Evolutionary conservation across 2,113 vertebrate genomes (phyloP), one percentile per base, ranked within the genome.

Genomic region (Heterotis niloticus): DNA sequence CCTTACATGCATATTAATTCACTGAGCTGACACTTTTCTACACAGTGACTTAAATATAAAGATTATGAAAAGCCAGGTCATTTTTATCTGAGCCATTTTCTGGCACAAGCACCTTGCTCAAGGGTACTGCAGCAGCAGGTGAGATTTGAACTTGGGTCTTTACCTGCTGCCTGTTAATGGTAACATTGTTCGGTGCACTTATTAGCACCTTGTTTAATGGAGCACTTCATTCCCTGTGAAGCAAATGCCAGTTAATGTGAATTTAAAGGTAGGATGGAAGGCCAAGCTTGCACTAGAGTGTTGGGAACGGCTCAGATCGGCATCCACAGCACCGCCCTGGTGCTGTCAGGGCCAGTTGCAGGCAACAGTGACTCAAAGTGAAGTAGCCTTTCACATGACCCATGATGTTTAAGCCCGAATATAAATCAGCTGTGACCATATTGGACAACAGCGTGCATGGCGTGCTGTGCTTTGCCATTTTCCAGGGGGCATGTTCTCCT

Each of bases 381-480:
- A 80, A 75, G 57, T 23, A 75, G 66, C 34, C 80, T 82, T 84
- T 85, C 78, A 78, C 77, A 75, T 23, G 70, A 78, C 77, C 78
- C 28, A 76, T 73, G 56, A 72, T 29, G 79, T 71, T 80, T 79
- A 51, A 78, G 74, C 81, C 60, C 14, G 34, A 20, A 52, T 28
- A 57, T 76, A 79, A 81, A 81, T 86, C 71, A 80, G 71, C 75
- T 60, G 66, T 78, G 74, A 82, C 64, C 75, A 59, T 80, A 80
- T 72, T 73, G 82, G 78, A 82, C 83, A 83, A 83, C 74, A 81
- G 74, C 51, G 52, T 64, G 64, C 59, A 73, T n/a, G 16, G 77
- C 78, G 24, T 77, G 83, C 83, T 83, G 84, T 14, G 83, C 64
- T 28, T 20, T 83, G 84, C 74, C 84, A 86, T 85, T 86, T 86